Evolutionary conservation across 2,113 vertebrate genomes (phyloP).

Genomic region (Donacobius atricapilla): DNA sequence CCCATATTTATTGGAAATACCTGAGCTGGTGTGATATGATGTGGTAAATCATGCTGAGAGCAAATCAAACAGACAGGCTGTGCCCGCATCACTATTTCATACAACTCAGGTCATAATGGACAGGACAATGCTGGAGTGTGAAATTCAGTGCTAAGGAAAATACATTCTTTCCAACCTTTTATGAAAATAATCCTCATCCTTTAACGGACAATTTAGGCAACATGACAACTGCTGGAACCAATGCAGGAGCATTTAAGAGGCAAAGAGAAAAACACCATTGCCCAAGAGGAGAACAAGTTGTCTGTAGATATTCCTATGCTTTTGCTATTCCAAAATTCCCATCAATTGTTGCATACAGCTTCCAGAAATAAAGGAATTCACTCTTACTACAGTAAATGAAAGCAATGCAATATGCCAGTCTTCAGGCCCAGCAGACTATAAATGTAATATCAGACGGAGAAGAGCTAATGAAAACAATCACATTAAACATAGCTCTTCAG

Average conservation of each 20-base stretch:
- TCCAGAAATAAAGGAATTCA: conserved; percentile 58
- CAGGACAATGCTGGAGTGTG: conserved; percentile 6
- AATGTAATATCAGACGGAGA: conserved; percentile 85
- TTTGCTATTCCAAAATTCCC: conserved; percentile 31
- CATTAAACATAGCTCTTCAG: conserved; percentile 92
- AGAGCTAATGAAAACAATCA: conserved; percentile 95
- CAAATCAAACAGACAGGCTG: conserved; percentile 55
- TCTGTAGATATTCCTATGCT: neutral
- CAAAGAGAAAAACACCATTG: conserved; percentile 3
- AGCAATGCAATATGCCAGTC: conserved; percentile 76
- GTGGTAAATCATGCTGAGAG: conserved; percentile 51
- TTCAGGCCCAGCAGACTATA: conserved; percentile 80
- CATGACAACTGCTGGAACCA: neutral
- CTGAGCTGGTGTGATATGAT: conserved; percentile 31
- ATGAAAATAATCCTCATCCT: conserved; percentile 45
- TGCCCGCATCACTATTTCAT: conserved; percentile 43
- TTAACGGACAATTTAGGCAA: conserved; percentile 45
- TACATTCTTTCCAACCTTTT: conserved; percentile 40
- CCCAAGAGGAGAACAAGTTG: neutral
- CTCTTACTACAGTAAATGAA: conserved; percentile 71
- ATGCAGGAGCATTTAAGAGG: conserved; percentile 18
- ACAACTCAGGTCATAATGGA: conserved; percentile 35
- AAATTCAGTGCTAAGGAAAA: conserved; percentile 47
- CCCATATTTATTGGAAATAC: conserved; percentile 59
- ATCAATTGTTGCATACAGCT: conserved; percentile 38